Evolutionary conservation across 2,113 vertebrate species (phyloP), one percentile per base, ranked within the genome.

Genomic region (Verasper variegatus): DNA sequence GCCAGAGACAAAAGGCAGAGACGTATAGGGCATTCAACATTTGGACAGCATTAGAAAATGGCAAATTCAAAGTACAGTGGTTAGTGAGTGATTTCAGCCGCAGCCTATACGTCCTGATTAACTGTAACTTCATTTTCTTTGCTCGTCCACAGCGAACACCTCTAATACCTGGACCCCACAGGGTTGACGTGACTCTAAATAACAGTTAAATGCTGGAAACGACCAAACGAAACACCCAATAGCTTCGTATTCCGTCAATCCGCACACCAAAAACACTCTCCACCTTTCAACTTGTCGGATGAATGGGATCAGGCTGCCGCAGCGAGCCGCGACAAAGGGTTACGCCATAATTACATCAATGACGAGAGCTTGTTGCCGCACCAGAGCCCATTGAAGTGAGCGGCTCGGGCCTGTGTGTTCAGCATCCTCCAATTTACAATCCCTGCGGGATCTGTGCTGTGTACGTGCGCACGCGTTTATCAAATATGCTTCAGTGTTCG

Each of bases 261-360:
- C 21, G 5, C 56, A 27, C 31, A 12, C 18, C n/a, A 12, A 80
- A 76, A 64, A 76, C 61, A 24, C 35, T 5, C 35, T 35, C 42
- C 14, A 40, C 37, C 71, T 76, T 78, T 81, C 52, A 68, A 74
- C 23, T n/a, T 52, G 74, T 40, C 56, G 58, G 63, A 67, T 63
- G 47, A 65, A 79, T 35, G 69, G 76, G 67, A 78, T 42, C 12
- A 3, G 2, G 10, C 40, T 42, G 10, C 40, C 13, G 40, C 40
- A 12, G 40, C 71, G 64, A 76, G 71, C 45, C 49, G 5, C 42
- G 65, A 51, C 68, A 57, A 58, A 81, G 51, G 64, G 70, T 89
- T 89, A 63, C 76, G 60, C 27, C 71, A 80, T 76, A 64, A 86
- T 88, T 89, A 65, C 83, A 74, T 89, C 87, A 87, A 76, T 78